Base-by-base conservation (phyloP, 1,140 invertebrate species). In the Belonocnema kinseyi region DNA sequence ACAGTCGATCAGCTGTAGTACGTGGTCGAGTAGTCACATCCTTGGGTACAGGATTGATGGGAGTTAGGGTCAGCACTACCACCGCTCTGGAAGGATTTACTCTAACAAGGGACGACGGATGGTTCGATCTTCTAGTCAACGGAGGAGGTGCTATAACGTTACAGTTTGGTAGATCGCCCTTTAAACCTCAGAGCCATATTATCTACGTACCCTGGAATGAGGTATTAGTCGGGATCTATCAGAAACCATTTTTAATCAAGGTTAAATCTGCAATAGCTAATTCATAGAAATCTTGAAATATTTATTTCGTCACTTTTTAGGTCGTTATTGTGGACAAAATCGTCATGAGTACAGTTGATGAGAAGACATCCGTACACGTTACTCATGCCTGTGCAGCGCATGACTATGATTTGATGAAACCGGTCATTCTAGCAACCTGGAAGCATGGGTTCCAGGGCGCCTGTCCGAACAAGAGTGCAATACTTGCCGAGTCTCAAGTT, bases 201-300 rank as follows among this genome's bases (percentile, higher is more conserved):
- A 96, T 99, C 5, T 97, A 96, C 87, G 97, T 99, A 19, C 97
- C 97, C 4, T 99, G 98, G 97, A 99, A 99, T 92, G 97, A 98
- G 93, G 96, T 97, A 92, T 82, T 11, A 46, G 7, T 46, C 40
- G 10, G 7, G 7, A 46, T 0, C 40, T 8, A 11, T 46, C 10
- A 46, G 40, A 46, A 11, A 46, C 0, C 1, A 10, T 46, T 46
- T 46, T 8, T 11, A 46, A 46, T 10, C 40, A 8, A 46, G 40
- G 10, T 46, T 8, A 10, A 46, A 8, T 46, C 40, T 46, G 40
- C 40, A 46, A 11, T 46, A 46, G 5, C 40, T 46, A 46, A 46
- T 46, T 46, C 40, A 46, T 46, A 1, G 56, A 76, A 74, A 51
- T 66, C 50, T 13, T 50, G 66, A 16, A 12, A 61, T 51, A 72